phyloP scores from a whole-genome alignment of 2,797 vertebrate genomes.

The Aphelocoma californica region DNA sequence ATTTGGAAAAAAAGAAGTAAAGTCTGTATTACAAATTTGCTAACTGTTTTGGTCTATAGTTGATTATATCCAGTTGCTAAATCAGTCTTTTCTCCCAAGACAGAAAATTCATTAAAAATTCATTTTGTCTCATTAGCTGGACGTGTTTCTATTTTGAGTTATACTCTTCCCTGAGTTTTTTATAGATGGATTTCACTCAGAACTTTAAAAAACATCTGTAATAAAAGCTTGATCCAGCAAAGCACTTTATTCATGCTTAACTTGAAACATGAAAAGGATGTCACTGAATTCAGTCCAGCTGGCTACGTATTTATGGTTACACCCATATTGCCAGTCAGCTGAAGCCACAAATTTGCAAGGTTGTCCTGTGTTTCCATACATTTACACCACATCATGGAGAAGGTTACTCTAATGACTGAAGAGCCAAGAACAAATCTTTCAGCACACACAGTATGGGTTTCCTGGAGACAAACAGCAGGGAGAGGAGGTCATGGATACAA shows the following conservation, averaged over 20 bases:
- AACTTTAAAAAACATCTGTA: background rate
- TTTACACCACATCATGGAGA: background rate
- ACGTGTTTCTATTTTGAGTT: background rate
- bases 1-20: background rate
- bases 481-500: background rate
- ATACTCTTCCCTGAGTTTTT: background rate
- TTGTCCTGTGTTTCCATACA: background rate
- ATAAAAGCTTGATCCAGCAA: background rate
- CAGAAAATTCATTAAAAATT: background rate
- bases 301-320: background rate
- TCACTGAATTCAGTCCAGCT: background rate
- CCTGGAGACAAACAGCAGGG: background rate
- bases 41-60: background rate
- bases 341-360: background rate
- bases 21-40: background rate
- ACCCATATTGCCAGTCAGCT: background rate
- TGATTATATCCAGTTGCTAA: background rate
- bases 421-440: background rate
- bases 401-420: background rate
- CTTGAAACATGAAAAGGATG: background rate
- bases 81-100: background rate
- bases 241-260: background rate
- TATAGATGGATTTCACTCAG: background rate
- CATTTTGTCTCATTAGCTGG: background rate
- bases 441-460: background rate